Conservation (phyloP, 1,140 invertebrate genomes). For the Aradophagus sp. region DNA sequence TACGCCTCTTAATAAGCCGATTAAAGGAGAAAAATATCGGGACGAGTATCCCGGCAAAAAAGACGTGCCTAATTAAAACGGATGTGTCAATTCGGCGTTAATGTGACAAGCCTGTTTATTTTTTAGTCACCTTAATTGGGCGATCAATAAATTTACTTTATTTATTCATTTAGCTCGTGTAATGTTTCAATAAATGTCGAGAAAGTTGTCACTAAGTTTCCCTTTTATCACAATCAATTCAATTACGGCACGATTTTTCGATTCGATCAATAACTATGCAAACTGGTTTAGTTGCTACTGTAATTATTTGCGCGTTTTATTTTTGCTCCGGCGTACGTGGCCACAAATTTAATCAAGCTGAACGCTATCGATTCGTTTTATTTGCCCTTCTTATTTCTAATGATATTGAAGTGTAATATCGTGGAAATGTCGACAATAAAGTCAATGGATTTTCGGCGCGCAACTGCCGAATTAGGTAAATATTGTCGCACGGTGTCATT, state of each 20-base stretch:
- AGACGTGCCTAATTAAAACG: too few relatives aligned
- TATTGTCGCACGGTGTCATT: slow-evolving; percentile 9
- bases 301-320: slow-evolving; percentile 13
- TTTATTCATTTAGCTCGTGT: too few relatives aligned
- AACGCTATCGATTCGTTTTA: slow-evolving; percentile 21
- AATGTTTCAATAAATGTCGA: too few relatives aligned
- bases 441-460: slow-evolving; percentile 12
- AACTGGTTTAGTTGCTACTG: slow-evolving; percentile 3
- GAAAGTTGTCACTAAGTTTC: too few relatives aligned
- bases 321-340: slow-evolving; percentile 3
- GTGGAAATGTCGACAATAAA: slow-evolving; percentile 30
- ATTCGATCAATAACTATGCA: background rate
- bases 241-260: background rate
- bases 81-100: too few relatives aligned
- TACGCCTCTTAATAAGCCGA: too few relatives aligned
- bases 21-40: too few relatives aligned
- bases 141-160: too few relatives aligned
- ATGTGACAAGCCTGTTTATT: too few relatives aligned
- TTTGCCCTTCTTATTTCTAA: slow-evolving; percentile 13
- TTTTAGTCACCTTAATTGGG: too few relatives aligned
- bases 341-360: slow-evolving; percentile 9
- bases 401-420: slow-evolving; percentile 24
- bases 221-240: too few relatives aligned
- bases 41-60: too few relatives aligned
- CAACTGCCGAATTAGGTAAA: slow-evolving; percentile 9